These are phyloP conservation scores for Temnothorax longispinosus DNA, from an alignment of 1,140 invertebrate genomes.

Conservation along the genomic window DNA sequence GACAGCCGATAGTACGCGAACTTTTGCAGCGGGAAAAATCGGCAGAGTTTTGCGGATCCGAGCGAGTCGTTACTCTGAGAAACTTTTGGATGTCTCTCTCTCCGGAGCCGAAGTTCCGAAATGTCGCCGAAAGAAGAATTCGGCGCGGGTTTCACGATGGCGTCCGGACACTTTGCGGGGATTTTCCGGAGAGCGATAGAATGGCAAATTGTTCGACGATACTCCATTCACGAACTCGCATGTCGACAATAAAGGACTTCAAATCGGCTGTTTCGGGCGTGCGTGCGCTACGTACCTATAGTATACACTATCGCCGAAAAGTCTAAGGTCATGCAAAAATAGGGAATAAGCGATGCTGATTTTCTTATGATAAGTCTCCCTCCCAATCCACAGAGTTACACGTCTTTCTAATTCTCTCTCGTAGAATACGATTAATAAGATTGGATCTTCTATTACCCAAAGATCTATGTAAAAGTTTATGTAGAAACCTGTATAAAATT, in stretches of 20 bases:
- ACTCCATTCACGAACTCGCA: neutral
- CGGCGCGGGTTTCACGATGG: neutral
- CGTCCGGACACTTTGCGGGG: neutral
- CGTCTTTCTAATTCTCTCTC: neutral
- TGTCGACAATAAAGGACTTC: slow-evolving; percentile 3
- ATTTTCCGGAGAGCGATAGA: neutral
- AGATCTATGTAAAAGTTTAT: neutral
- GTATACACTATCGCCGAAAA: neutral
- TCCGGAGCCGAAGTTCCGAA: slow-evolving; percentile 20
- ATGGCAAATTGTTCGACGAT: slow-evolving; percentile 31
- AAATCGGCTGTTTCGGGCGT: neutral
- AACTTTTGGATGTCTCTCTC: slow-evolving; percentile 26
- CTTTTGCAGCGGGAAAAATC: slow-evolving; percentile 40
- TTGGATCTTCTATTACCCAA: neutral
- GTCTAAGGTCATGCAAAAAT: neutral
- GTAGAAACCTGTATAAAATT: neutral
- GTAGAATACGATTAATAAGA: neutral
- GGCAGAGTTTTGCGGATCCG: slow-evolving; percentile 9
- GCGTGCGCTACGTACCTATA: too few species aligned
- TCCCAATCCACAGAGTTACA: neutral
- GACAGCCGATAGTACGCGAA: slow-evolving; percentile 26
- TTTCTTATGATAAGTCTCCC: neutral
- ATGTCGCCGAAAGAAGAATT: slow-evolving; percentile 21
- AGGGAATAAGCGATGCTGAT: neutral
- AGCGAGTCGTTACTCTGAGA: slow-evolving; percentile 22